phyloP scores from a whole-genome alignment of 2,113 vertebrate genomes.

The Tricholaema leucomelas region DNA sequence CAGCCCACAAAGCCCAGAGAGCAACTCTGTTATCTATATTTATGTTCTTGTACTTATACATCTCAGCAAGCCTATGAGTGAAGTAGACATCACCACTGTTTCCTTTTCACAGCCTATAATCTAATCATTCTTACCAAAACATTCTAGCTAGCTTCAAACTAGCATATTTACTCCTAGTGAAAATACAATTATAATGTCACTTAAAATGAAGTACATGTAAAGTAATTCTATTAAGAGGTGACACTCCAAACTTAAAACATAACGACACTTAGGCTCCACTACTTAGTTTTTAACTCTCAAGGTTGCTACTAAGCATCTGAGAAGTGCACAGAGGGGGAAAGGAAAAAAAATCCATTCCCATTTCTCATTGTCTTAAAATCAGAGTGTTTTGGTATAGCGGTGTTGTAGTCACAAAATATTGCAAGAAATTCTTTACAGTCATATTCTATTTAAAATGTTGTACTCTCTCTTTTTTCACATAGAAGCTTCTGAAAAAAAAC shows the following conservation, averaged over 20 bases:
- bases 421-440: background rate
- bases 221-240: background rate
- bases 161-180: too few relatives aligned
- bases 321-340: background rate
- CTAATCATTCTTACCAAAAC: too few relatives aligned
- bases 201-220: background rate
- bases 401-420: background rate
- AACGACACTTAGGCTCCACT: background rate
- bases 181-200: too few relatives aligned
- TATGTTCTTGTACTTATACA: too few relatives aligned
- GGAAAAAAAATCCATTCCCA: background rate
- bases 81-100: too few relatives aligned
- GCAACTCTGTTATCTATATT: too few relatives aligned
- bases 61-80: too few relatives aligned
- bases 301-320: background rate
- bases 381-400: background rate
- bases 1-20: too few relatives aligned
- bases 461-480: slow-evolving; percentile 4
- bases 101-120: too few relatives aligned
- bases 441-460: slow-evolving; percentile 24
- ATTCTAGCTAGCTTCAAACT: too few relatives aligned
- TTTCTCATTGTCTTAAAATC: slow-evolving; percentile 11
- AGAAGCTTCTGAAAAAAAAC: background rate
- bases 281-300: slow-evolving; percentile 5
- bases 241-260: background rate